phyloP scores from a whole-genome alignment of 1,140 invertebrate genomes.

The Pinna nobilis region DNA sequence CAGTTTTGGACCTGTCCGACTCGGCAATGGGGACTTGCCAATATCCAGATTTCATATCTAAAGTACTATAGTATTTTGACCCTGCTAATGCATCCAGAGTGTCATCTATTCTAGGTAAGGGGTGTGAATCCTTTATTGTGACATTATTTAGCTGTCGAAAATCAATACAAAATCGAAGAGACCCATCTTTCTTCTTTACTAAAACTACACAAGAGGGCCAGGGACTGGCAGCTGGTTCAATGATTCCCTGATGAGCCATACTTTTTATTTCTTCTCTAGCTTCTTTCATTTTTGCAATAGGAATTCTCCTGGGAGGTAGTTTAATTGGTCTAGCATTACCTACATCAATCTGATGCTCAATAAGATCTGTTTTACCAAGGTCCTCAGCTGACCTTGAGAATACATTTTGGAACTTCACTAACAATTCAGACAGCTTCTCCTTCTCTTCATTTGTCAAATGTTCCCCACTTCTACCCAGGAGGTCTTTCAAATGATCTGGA shows the following conservation, averaged over 20 bases:
- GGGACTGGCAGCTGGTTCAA: neutral
- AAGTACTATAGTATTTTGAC: slow-evolving; percentile 6
- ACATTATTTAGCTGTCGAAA: slow-evolving; percentile 65
- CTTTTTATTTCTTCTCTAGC: slow-evolving; percentile 22
- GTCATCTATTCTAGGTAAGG: slow-evolving; percentile 50
- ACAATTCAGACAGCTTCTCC: neutral
- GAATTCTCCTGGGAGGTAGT: slow-evolving; percentile 29
- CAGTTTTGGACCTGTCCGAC: slow-evolving; percentile 28
- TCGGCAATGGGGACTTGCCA: slow-evolving; percentile 34
- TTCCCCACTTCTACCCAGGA: neutral
- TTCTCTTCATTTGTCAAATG: no score
- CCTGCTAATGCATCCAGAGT: slow-evolving; percentile 23
- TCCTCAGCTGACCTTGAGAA: slow-evolving; percentile 2
- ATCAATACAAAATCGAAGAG: slow-evolving; percentile 71
- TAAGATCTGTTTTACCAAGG: slow-evolving; percentile 24
- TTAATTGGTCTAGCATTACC: slow-evolving; percentile 20
- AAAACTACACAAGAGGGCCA: slow-evolving; percentile 19
- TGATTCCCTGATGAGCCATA: slow-evolving; percentile 19
- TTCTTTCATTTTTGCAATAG: slow-evolving; percentile 19
- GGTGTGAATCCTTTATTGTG: slow-evolving; percentile 41
- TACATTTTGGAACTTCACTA: neutral
- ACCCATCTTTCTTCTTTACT: slow-evolving; percentile 23
- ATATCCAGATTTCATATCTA: slow-evolving; percentile 35
- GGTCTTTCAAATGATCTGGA: neutral
- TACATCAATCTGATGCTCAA: slow-evolving; percentile 40